A percentile compares a stretch with the other conserved stretches of the same genome.
These are phyloP conservation scores for Microctenopoma steveboyesi DNA, from an alignment of 2,797 vertebrate genomes.

Conservation along the genomic window DNA sequence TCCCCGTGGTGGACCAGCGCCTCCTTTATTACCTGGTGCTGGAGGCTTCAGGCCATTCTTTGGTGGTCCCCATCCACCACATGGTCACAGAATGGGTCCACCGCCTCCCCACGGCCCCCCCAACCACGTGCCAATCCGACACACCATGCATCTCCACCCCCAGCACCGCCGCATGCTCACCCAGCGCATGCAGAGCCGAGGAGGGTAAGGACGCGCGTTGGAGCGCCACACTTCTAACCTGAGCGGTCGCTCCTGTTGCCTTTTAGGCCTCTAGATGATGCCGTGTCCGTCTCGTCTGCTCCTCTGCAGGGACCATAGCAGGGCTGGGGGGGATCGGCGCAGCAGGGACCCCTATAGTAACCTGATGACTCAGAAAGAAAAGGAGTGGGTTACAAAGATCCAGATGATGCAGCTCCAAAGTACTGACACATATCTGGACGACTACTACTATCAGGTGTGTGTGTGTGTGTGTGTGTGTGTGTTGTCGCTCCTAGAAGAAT, in stretches of 20 bases:
- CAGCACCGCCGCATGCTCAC: slow-evolving; percentile 94
- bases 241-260: background rate
- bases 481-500: no score
- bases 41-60: slow-evolving; percentile 92
- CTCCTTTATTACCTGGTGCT: slow-evolving; percentile 85
- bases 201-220: slow-evolving; percentile 78
- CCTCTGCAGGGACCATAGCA: slow-evolving; percentile 63
- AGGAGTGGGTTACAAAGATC: slow-evolving; percentile 98
- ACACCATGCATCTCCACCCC: slow-evolving; percentile 95
- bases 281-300: background rate
- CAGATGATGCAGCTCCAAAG: slow-evolving; percentile 99
- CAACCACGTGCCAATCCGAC: slow-evolving; percentile 85
- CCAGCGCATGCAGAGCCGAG: slow-evolving; percentile 90
- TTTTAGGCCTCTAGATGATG: background rate
- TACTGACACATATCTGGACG: slow-evolving; percentile 96
- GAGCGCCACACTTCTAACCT: background rate
- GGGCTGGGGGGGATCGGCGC: slow-evolving; percentile 79
- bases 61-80: slow-evolving; percentile 82
- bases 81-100: slow-evolving; percentile 77
- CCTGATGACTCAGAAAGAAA: slow-evolving; percentile 96
- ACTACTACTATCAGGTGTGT: slow-evolving; percentile 96
- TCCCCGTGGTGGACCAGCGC: slow-evolving; percentile 83
- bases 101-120: slow-evolving; percentile 74
- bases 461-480: no score
- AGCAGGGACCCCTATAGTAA: slow-evolving; percentile 94